phyloP scores from a whole-genome alignment of 2,113 vertebrate species.

The Gorilla gorilla region DNA sequence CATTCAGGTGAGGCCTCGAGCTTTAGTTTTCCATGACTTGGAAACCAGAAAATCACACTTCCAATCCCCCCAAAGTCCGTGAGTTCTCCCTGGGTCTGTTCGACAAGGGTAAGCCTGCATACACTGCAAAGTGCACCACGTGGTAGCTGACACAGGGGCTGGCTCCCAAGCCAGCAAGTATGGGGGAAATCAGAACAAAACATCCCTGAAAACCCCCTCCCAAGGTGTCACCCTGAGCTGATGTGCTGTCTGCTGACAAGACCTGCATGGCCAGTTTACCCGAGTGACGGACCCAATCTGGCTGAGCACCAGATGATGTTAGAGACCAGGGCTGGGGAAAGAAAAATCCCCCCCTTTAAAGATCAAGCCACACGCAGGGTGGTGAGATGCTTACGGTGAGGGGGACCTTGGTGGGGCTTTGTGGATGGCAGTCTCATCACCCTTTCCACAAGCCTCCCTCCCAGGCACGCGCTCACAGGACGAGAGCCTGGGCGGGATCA shows the following conservation, averaged over 20 bases:
- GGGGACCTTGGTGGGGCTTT: neutral
- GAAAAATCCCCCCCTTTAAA: neutral
- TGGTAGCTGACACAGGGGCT: neutral
- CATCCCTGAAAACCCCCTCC: neutral
- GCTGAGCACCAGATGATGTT: neutral
- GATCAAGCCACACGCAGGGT: neutral
- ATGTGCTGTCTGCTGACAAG: neutral
- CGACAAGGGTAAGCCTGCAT: neutral
- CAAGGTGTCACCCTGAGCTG: neutral
- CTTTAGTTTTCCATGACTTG: neutral
- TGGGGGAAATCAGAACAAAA: neutral
- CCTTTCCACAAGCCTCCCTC: neutral
- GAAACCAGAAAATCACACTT: neutral
- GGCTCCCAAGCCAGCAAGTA: neutral
- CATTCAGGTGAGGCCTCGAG: neutral
- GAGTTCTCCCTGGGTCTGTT: neutral
- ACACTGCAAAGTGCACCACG: accelerated
- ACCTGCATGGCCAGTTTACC: neutral
- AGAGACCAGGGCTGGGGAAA: neutral
- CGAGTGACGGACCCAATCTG: neutral
- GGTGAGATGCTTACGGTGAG: no score
- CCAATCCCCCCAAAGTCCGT: neutral
- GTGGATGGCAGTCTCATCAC: neutral
- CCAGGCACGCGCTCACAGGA: neutral
- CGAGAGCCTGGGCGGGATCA: accelerated